These are phyloP conservation scores for Gisinianus flammeolus DNA, from an alignment of 2,888 invertebrate genomes.

Conservation along the genomic window DNA sequence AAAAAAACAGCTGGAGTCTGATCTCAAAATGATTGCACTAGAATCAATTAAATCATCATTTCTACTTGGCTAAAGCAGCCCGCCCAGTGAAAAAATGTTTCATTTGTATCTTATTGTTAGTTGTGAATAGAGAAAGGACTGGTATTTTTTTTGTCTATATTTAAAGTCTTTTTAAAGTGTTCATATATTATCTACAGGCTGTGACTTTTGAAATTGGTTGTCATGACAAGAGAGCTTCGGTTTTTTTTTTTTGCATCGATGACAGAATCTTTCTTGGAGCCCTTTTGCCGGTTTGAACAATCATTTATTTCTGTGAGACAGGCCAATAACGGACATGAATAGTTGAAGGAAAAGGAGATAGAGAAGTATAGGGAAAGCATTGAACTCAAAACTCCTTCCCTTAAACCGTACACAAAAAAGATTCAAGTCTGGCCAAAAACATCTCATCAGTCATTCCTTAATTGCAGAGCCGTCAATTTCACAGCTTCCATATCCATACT, in stretches of 20 bases:
- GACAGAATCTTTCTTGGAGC: conserved; percentile 45
- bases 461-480: conserved; percentile 59
- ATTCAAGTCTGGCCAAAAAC: conserved; percentile 43
- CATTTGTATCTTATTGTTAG: too few species aligned
- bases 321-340: conserved; percentile 41
- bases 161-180: too few species aligned
- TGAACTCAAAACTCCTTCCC: not conserved
- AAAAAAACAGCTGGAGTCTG: too few species aligned
- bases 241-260: conserved; percentile 34
- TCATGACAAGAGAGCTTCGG: not conserved
- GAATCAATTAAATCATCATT: too few species aligned
- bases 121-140: too few species aligned
- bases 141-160: too few species aligned
- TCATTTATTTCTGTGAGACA: conserved; percentile 41
- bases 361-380: not conserved
- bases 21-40: too few species aligned
- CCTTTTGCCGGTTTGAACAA: conserved; percentile 38
- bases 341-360: not conserved
- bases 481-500: conserved; percentile 34
- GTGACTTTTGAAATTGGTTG: not conserved
- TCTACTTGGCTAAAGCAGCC: too few species aligned
- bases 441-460: conserved; percentile 58
- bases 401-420: too few species aligned
- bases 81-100: too few species aligned
- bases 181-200: too few species aligned